Evolutionary conservation across 2,888 invertebrate species (phyloP).

Genomic region (Boloria euphrosyne): DNA sequence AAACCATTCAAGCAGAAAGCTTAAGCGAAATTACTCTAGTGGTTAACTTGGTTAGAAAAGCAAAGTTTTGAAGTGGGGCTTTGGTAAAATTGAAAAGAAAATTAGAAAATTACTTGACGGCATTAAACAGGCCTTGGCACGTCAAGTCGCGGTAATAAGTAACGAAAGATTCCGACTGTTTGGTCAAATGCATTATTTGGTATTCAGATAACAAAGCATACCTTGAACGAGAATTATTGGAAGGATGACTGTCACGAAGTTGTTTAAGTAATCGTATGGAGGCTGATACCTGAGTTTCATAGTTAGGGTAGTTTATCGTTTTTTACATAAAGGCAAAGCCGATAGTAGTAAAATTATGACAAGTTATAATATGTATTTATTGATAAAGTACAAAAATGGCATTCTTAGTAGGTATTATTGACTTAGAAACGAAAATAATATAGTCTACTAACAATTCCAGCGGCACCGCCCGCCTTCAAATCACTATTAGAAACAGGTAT

Average conservation of each 20-base stretch:
- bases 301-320: background rate
- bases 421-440: too few relatives aligned
- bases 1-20: constrained; percentile 33
- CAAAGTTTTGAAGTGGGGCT: constrained; percentile 41
- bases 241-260: background rate
- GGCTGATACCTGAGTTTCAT: constrained; percentile 7
- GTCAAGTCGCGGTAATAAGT: constrained; percentile 34
- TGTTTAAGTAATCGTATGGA: background rate
- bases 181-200: background rate
- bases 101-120: constrained; percentile 44
- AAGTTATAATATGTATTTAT: background rate
- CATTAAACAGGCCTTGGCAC: constrained; percentile 40
- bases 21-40: constrained; percentile 38
- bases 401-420: background rate
- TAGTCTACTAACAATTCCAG: too few relatives aligned
- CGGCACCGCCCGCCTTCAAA: too few relatives aligned
- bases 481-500: too few relatives aligned
- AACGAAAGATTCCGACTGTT: constrained; percentile 10
- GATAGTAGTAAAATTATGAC: background rate
- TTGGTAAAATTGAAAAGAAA: constrained; percentile 45
- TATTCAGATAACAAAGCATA: constrained; percentile 2
- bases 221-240: constrained; percentile 7
- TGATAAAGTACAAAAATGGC: background rate
- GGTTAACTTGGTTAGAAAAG: constrained; percentile 42
- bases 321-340: background rate